phyloP scores from a whole-genome alignment of 2,797 vertebrate genomes.

The Scomberomorus guttatus region DNA sequence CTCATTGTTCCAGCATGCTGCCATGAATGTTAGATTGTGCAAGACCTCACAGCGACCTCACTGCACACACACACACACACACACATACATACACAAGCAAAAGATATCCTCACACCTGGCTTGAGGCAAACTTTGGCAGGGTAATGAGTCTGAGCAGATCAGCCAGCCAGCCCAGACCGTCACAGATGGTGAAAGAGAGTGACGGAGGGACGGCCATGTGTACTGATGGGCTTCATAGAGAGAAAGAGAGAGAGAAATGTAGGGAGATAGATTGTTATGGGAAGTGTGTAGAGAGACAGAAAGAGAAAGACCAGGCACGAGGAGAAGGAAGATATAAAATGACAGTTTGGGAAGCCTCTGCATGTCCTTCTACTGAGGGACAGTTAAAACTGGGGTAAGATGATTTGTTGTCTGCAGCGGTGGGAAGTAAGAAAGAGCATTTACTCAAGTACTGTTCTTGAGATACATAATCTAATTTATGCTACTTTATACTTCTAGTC shows the following conservation, averaged over 20 bases:
- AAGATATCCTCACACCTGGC: constrained; percentile 37
- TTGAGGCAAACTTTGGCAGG: constrained; percentile 50
- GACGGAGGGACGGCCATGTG: constrained; percentile 35
- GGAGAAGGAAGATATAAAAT: constrained; percentile 7
- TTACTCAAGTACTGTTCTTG: not conserved
- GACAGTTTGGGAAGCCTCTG: constrained; percentile 20
- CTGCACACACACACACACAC: constrained; percentile 12
- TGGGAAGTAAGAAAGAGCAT: no score
- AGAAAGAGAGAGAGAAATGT: constrained; percentile 24
- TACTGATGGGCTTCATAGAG: constrained; percentile 35
- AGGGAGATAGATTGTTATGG: not conserved
- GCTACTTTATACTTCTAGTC: no score
- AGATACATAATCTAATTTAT: no score
- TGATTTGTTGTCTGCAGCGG: no score
- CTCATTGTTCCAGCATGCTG: constrained; percentile 18
- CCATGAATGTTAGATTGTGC: constrained; percentile 25
- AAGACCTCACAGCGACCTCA: not conserved
- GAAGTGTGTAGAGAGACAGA: constrained; percentile 10
- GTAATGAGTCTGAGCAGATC: constrained; percentile 53
- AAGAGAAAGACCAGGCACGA: constrained; percentile 7
- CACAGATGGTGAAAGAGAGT: constrained; percentile 60
- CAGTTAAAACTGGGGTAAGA: not conserved
- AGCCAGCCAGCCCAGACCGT: constrained; percentile 13
- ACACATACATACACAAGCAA: not conserved
- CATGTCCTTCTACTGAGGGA: not conserved